These are phyloP conservation scores for Calephelis nemesis DNA, from an alignment of 1,140 invertebrate genomes.

Conservation along the genomic window DNA sequence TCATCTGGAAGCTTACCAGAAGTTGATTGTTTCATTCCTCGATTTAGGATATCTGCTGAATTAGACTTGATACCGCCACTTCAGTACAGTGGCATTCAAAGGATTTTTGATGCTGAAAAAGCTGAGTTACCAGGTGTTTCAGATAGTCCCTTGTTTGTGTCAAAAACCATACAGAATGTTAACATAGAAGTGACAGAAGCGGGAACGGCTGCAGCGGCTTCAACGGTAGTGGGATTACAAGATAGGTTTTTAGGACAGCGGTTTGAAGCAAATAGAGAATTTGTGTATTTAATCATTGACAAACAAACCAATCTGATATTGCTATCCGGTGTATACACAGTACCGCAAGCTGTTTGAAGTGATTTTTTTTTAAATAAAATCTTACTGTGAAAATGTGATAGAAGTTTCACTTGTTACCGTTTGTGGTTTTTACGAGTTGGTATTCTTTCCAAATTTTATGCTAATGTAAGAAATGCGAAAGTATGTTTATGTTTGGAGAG, in stretches of 20 bases:
- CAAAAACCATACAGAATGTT: slow-evolving; percentile 82
- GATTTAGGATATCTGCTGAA: slow-evolving; percentile 81
- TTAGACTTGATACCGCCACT: slow-evolving; percentile 80
- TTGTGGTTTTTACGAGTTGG: too few species aligned
- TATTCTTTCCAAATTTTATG: too few species aligned
- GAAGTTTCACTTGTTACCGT: too few species aligned
- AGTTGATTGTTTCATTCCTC: slow-evolving; percentile 81
- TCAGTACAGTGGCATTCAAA: slow-evolving; percentile 82
- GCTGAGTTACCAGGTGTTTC: slow-evolving; percentile 84
- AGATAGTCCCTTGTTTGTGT: slow-evolving; percentile 78
- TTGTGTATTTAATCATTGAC: slow-evolving; percentile 75
- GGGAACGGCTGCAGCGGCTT: slow-evolving; percentile 86
- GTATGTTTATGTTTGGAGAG: too few species aligned
- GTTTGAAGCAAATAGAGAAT: slow-evolving; percentile 78
- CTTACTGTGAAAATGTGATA: too few species aligned
- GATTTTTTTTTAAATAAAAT: neutral
- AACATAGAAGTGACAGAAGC: slow-evolving; percentile 87
- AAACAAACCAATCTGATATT: slow-evolving; percentile 66
- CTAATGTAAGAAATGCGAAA: too few species aligned
- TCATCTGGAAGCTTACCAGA: slow-evolving; percentile 67
- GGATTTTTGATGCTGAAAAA: slow-evolving; percentile 80
- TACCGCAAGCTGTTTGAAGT: slow-evolving; percentile 36
- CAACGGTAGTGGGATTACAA: slow-evolving; percentile 81
- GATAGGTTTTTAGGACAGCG: slow-evolving; percentile 72
- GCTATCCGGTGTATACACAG: slow-evolving; percentile 74